These are phyloP conservation scores for Chromis chromis DNA, from an alignment of 2,797 vertebrate species.

Conservation along the genomic window DNA sequence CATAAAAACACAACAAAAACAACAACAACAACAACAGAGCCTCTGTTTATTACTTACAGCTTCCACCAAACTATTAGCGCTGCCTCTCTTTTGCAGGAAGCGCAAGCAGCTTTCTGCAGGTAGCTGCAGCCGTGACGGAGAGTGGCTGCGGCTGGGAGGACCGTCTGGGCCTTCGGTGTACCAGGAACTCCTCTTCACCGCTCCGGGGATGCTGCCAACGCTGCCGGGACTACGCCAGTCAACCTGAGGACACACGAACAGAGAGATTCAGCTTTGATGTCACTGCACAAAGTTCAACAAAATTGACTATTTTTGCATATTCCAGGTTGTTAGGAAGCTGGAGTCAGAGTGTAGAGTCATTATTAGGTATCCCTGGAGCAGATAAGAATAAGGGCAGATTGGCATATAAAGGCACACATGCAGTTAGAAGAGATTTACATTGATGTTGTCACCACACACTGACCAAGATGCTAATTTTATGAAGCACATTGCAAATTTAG, in stretches of 20 bases:
- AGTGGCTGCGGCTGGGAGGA: constrained; percentile 84
- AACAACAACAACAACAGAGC: not conserved
- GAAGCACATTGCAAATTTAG: not conserved
- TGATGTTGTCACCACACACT: not conserved
- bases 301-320: too few relatives aligned
- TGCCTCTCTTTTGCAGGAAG: constrained; percentile 91
- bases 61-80: constrained; percentile 95
- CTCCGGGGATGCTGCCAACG: constrained; percentile 88
- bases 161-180: constrained; percentile 89
- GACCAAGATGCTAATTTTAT: not conserved
- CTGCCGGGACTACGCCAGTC: constrained; percentile 90
- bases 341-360: too few relatives aligned
- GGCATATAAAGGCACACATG: too few relatives aligned
- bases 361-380: too few relatives aligned
- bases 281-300: too few relatives aligned
- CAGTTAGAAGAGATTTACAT: not conserved
- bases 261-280: too few relatives aligned
- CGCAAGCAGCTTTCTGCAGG: constrained; percentile 87
- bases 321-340: too few relatives aligned
- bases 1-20: not conserved
- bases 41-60: constrained; percentile 87
- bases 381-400: too few relatives aligned
- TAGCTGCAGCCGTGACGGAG: constrained; percentile 89
- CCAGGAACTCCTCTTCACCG: constrained; percentile 92
- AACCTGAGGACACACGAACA: constrained; percentile 77